Conservation (phyloP, 2,113 vertebrate genomes). For the Pyxicephalus adspersus region DNA sequence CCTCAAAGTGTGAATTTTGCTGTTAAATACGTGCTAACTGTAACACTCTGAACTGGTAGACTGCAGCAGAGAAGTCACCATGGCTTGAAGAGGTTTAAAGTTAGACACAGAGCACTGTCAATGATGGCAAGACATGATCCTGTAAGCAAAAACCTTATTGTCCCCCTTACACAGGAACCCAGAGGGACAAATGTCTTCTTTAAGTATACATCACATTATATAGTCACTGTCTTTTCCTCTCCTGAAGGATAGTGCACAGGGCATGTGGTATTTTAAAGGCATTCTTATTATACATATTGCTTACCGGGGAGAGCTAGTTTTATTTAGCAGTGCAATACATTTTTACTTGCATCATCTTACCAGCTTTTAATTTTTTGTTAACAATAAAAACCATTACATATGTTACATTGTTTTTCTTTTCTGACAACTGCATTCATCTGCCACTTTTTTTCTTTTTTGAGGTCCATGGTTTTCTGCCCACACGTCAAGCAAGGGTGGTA, state of each 20-base stretch:
- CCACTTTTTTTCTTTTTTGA: not conserved
- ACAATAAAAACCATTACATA: conserved; percentile 71
- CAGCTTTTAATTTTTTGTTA: conserved; percentile 70
- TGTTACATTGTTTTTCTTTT: not conserved
- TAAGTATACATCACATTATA: conserved; percentile 8
- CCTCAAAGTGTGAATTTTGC: conserved; percentile 69
- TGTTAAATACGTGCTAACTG: conserved; percentile 29
- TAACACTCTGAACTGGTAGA: conserved; percentile 33
- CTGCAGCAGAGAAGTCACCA: not conserved
- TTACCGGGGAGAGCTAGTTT: conserved; percentile 58
- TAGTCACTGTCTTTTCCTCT: not conserved
- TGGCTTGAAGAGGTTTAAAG: conserved; percentile 69
- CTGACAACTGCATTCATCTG: not conserved
- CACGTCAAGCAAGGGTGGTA: too few species aligned
- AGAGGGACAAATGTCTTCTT: conserved; percentile 66
- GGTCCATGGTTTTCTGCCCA: not conserved
- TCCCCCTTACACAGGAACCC: not conserved
- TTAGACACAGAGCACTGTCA: conserved; percentile 73
- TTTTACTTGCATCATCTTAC: conserved; percentile 46
- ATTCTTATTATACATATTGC: conserved; percentile 75
- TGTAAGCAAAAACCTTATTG: conserved; percentile 52
- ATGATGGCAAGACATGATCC: conserved; percentile 71
- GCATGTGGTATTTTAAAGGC: conserved; percentile 89
- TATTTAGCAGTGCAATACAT: conserved; percentile 43
- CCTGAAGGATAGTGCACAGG: conserved; percentile 63